These are phyloP conservation scores for Antheraea pernyi DNA, from an alignment of 1,140 invertebrate species.

Conservation along the genomic window DNA sequence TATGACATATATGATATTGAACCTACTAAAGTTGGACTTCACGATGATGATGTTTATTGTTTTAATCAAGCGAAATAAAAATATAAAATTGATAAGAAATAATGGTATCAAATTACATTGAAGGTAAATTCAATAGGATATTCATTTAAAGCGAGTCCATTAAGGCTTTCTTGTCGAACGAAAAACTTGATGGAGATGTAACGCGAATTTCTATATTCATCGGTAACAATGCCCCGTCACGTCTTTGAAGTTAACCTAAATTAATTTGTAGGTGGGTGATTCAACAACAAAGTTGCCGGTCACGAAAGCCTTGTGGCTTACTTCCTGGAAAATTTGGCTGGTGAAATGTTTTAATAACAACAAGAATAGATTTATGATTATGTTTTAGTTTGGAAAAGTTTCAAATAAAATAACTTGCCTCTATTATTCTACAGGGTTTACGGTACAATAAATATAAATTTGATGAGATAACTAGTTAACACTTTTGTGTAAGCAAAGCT, in stretches of 20 bases:
- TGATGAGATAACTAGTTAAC: too few species aligned
- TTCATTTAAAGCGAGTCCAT: background rate
- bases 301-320: background rate
- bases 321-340: background rate
- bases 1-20: too few species aligned
- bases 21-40: too few species aligned
- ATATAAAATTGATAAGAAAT: too few species aligned
- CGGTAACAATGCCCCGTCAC: background rate
- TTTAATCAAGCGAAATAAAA: too few species aligned
- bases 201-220: background rate
- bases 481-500: too few species aligned
- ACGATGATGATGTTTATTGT: too few species aligned
- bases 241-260: conserved; percentile 3
- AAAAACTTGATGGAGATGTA: conserved; percentile 3
- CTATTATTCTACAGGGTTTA: background rate
- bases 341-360: background rate
- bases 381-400: background rate
- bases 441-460: background rate
- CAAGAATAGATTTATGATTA: background rate
- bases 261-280: conserved; percentile 3
- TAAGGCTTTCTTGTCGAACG: background rate
- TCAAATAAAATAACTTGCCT: background rate
- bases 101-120: background rate
- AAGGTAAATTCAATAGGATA: background rate
- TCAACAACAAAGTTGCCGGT: conserved; percentile 1